Conservation (phyloP, 2,113 vertebrate species). For the Clarias gariepinus region DNA sequence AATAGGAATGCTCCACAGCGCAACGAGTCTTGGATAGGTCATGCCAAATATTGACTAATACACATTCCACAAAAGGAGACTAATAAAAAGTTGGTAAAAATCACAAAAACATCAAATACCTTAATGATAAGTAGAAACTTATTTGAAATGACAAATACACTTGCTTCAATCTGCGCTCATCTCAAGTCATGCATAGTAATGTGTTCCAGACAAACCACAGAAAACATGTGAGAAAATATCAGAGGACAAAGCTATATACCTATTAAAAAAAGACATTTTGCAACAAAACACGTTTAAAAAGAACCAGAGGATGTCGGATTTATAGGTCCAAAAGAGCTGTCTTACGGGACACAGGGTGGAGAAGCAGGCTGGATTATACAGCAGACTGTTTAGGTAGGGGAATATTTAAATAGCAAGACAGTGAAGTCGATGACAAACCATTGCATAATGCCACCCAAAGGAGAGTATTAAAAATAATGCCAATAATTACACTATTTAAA, state of each 20-base stretch:
- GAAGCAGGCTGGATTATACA: constrained; percentile 51
- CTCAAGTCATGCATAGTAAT: constrained; percentile 34
- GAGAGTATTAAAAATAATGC: constrained; percentile 37
- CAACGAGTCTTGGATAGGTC: background rate
- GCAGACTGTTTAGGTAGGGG: constrained; percentile 61
- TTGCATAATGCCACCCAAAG: constrained; percentile 40
- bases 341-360: constrained; percentile 53
- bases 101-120: background rate
- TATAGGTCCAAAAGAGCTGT: constrained; percentile 59
- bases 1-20: background rate
- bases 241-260: constrained; percentile 35
- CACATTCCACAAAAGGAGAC: constrained; percentile 1
- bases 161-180: constrained; percentile 24
- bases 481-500: constrained; percentile 51
- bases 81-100: constrained; percentile 15
- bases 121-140: constrained; percentile 17
- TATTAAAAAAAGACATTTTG: constrained; percentile 48
- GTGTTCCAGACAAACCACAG: constrained; percentile 60
- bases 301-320: constrained; percentile 57
- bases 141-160: constrained; percentile 14
- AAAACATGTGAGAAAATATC: constrained; percentile 65
- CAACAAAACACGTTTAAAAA: constrained; percentile 60
- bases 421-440: constrained; percentile 55
- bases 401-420: constrained; percentile 56
- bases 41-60: constrained; percentile 1